Evolutionary conservation across 2,888 invertebrate species (phyloP).

Genomic region (Alloscopus bannaensis): DNA sequence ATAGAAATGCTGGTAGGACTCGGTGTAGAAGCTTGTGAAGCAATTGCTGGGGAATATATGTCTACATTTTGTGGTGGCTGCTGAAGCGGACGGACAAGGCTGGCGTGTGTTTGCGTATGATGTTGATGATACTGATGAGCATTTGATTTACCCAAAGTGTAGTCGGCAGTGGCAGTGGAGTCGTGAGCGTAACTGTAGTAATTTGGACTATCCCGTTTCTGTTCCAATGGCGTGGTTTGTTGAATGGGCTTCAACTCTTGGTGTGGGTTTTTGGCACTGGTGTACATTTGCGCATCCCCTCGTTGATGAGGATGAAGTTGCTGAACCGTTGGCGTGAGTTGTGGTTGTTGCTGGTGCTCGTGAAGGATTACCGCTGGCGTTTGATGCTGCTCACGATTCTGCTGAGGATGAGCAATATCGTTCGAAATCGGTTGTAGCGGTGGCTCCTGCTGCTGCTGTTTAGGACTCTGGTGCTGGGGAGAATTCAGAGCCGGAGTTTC

Average conservation of each 20-base stretch:
- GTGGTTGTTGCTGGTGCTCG: conserved; percentile 5
- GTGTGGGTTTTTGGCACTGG: conserved; percentile 44
- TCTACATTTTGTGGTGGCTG: conserved; percentile 36
- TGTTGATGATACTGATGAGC: conserved; percentile 21
- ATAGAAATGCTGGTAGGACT: conserved; percentile 52
- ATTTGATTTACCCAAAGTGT: conserved; percentile 8
- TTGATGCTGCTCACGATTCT: background rate
- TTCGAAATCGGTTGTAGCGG: background rate
- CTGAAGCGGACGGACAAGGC: conserved; percentile 13
- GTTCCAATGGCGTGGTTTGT: conserved; percentile 4
- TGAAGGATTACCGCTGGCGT: background rate
- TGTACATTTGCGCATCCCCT: conserved; percentile 38
- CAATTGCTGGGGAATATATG: conserved; percentile 26
- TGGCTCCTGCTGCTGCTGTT: conserved; percentile 10
- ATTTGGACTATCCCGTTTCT: conserved; percentile 32
- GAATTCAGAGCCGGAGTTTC: conserved; percentile 20
- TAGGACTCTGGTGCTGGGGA: background rate
- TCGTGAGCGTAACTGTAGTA: conserved; percentile 51
- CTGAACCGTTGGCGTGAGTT: no score
- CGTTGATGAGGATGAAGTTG: background rate
- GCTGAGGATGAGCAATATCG: no score
- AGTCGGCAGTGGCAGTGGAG: conserved; percentile 1
- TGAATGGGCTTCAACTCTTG: conserved; percentile 36
- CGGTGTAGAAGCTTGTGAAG: conserved; percentile 35
- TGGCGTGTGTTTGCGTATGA: conserved; percentile 18